These are phyloP conservation scores for Alethe castanea DNA, from an alignment of 2,113 vertebrate species.

Conservation along the genomic window DNA sequence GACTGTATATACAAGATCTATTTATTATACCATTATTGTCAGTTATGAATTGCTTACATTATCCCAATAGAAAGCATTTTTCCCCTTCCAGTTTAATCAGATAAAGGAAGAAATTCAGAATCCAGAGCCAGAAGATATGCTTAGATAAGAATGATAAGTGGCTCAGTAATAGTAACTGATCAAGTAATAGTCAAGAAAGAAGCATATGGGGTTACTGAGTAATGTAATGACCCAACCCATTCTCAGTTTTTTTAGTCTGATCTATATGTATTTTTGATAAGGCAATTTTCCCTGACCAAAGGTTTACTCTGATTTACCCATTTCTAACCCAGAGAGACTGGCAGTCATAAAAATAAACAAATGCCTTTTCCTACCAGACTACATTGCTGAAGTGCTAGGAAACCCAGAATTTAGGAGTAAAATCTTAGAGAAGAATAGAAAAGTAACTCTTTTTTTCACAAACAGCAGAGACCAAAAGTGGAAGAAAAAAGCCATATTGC, in stretches of 20 bases:
- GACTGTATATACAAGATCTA: background rate
- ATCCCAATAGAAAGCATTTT: background rate
- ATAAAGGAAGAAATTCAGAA: background rate
- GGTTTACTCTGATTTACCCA: background rate
- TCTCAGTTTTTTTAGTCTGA: background rate
- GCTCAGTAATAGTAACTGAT: background rate
- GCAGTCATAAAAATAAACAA: slow-evolving; percentile 28
- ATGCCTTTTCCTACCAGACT: background rate
- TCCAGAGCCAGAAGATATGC: background rate
- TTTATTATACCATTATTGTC: background rate
- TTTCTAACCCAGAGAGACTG: background rate
- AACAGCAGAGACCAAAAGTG: background rate
- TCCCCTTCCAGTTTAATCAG: background rate
- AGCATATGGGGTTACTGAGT: background rate
- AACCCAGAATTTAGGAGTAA: background rate
- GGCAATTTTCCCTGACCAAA: background rate
- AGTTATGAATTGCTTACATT: background rate
- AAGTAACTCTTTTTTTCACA: slow-evolving; percentile 21
- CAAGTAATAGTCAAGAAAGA: background rate
- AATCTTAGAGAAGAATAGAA: background rate
- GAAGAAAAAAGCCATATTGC: background rate
- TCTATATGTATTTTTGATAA: background rate
- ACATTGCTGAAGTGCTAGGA: background rate
- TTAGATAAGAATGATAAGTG: background rate
- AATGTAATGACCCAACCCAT: background rate